Evolutionary conservation across 1,140 invertebrate genomes (phyloP).

Genomic region (Holcopasites calliopsidis): DNA sequence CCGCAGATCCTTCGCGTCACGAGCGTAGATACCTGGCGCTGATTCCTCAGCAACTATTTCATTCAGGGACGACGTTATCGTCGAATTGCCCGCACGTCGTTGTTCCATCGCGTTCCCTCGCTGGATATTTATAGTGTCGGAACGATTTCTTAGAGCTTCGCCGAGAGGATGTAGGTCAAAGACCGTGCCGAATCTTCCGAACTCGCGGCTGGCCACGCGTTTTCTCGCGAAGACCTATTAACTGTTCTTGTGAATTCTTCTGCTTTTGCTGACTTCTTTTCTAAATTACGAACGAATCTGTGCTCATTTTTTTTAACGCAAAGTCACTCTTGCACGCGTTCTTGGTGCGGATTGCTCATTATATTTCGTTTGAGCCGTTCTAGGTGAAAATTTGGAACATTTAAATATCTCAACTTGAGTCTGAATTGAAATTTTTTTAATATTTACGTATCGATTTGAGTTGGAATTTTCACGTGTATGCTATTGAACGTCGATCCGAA

Average conservation of each 20-base stretch:
- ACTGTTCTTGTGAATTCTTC: not conserved
- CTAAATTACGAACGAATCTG: too few species aligned
- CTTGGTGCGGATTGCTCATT: too few species aligned
- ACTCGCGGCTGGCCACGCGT: not conserved
- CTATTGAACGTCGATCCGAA: too few species aligned
- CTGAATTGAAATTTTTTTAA: too few species aligned
- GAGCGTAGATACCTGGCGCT: not conserved
- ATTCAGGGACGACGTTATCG: conserved; percentile 1
- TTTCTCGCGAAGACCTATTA: not conserved
- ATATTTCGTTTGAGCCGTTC: too few species aligned
- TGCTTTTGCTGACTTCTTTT: too few species aligned
- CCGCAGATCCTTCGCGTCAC: not conserved
- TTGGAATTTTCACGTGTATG: too few species aligned
- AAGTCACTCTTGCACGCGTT: too few species aligned
- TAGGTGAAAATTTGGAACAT: too few species aligned
- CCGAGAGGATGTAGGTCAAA: not conserved
- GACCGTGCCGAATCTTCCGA: not conserved
- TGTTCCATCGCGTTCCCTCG: not conserved
- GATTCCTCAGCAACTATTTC: not conserved
- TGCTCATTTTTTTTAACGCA: too few species aligned
- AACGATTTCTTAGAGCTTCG: not conserved
- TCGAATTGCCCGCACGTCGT: not conserved
- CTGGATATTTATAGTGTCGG: conserved; percentile 2
- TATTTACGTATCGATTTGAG: too few species aligned
- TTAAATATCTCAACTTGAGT: too few species aligned